Conservation (phyloP, 2,888 invertebrate genomes). For the Drosophila nr. medialis region DNA sequence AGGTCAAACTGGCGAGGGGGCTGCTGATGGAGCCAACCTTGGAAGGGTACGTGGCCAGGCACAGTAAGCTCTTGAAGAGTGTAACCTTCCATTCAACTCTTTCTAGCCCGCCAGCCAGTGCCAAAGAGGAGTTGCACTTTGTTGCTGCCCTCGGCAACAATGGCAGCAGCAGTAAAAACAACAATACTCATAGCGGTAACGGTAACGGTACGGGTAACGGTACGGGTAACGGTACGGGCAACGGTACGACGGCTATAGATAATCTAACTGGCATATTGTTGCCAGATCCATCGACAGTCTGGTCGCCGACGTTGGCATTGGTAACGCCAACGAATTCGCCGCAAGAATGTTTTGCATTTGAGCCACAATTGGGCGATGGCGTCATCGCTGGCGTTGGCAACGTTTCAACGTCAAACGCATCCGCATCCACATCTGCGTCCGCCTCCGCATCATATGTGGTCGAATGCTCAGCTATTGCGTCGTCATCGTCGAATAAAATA, state of each 20-base stretch:
- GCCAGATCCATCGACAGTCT: conserved; percentile 38
- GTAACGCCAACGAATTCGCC: conserved; percentile 79
- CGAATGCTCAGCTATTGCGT: conserved; percentile 55
- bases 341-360: conserved; percentile 66
- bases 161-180: conserved; percentile 15
- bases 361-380: conserved; percentile 51
- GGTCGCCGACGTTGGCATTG: conserved; percentile 74
- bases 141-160: conserved; percentile 49
- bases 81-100: conserved; percentile 95
- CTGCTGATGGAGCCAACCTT: conserved; percentile 93
- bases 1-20: conserved; percentile 84
- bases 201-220: conserved; percentile 24
- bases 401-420: conserved; percentile 42
- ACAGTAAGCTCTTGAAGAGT: conserved; percentile 94
- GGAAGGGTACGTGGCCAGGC: conserved; percentile 95
- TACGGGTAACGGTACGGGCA: conserved; percentile 13
- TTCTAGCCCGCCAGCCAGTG: conserved; percentile 90
- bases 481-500: conserved; percentile 52
- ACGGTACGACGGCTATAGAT: conserved; percentile 9
- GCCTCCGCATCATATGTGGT: conserved; percentile 64
- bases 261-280: conserved; percentile 20
- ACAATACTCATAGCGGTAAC: background rate
- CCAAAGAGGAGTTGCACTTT: conserved; percentile 65
- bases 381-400: conserved; percentile 72
- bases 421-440: conserved; percentile 24